Evolutionary conservation across 1,140 invertebrate genomes (phyloP).

Genomic region (Thalassaphorura encarpata): DNA sequence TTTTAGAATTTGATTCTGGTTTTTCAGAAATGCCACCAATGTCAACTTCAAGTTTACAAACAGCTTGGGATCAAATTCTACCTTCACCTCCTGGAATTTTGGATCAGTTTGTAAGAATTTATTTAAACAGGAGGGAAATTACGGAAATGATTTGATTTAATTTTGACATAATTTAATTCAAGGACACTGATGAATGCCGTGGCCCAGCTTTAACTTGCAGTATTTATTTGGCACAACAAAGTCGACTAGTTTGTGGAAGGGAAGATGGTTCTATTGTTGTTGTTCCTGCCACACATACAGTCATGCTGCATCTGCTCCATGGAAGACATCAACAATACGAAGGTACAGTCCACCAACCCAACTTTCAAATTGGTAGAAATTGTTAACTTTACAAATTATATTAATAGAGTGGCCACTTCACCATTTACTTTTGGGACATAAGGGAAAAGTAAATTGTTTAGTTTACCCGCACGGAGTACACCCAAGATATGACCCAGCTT

Average conservation of each 20-base stretch:
- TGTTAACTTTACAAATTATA: no score
- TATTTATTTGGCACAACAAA: conserved; percentile 86
- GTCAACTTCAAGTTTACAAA: conserved; percentile 63
- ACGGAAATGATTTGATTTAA: background rate
- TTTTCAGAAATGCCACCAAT: conserved; percentile 52
- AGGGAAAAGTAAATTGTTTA: conserved; percentile 86
- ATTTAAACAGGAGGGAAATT: background rate
- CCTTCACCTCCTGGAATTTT: conserved; percentile 79
- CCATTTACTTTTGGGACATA: conserved; percentile 80
- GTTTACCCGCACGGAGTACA: conserved; percentile 89
- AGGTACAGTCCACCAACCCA: conserved; percentile 44
- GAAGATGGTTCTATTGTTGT: conserved; percentile 97
- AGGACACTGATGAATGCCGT: conserved; percentile 37
- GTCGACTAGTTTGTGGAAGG: conserved; percentile 83
- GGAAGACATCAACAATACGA: conserved; percentile 78
- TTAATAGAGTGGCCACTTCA: conserved; percentile 74
- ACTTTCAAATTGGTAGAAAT: background rate
- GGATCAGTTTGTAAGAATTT: conserved; percentile 66
- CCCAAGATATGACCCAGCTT: conserved; percentile 80
- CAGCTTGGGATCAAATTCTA: conserved; percentile 76
- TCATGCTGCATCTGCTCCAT: conserved; percentile 86
- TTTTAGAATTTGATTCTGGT: conserved; percentile 19
- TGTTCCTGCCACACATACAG: conserved; percentile 86
- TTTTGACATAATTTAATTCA: conserved; percentile 7
- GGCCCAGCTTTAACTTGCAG: conserved; percentile 75